Evolutionary conservation across 1,140 invertebrate genomes (phyloP), one percentile per base, ranked within the genome.

Genomic region (Drosophila mayri): DNA sequence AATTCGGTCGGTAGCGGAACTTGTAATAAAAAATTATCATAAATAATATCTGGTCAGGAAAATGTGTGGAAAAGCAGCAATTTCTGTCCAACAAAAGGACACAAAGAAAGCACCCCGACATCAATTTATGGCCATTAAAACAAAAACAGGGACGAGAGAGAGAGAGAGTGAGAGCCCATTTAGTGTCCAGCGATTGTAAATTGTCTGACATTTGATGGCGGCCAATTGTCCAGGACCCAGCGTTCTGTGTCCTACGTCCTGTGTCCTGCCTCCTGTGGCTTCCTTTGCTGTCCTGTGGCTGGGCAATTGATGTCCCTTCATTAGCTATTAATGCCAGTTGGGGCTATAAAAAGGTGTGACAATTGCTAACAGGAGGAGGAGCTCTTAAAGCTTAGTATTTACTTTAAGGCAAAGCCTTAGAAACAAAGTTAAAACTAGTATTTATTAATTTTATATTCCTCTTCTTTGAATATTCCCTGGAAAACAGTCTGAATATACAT

Each of bases 261-360:
- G 11, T 4, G 35, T 46, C 9, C 63, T 57, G 62, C 16, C 35
- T 47, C 20, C 71, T 64, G 61, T 20, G 47, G 30, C 25, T 32
- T 44, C 4, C 41, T 30, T 67, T 44, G 65, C 5, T 67, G 63
- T 25, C 58, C 52, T 67, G 63, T 67, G 66, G 38, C 32, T 9
- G 25, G 46, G 14, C 40, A 32, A 49, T 38, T 76, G 60, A 81
- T 81, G 79, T 74, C 54, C 79, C 79, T 86, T 87, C 82, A 86
- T 86, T 87, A 87, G 83, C 82, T 68, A 79, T 79, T 79, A 87
- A 87, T 81, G 82, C 50, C 52, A 68, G 66, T n/a, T n/a, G 46
- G 4, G 70, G 52, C 46, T 63, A 72, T 82, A 76, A 82, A 86
- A 86, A 86, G 82, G 82, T 86, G 82, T 82, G 82, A 82, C 82